These are phyloP conservation scores for Anas platyrhynchos DNA, from an alignment of 2,113 vertebrate genomes.

Conservation along the genomic window DNA sequence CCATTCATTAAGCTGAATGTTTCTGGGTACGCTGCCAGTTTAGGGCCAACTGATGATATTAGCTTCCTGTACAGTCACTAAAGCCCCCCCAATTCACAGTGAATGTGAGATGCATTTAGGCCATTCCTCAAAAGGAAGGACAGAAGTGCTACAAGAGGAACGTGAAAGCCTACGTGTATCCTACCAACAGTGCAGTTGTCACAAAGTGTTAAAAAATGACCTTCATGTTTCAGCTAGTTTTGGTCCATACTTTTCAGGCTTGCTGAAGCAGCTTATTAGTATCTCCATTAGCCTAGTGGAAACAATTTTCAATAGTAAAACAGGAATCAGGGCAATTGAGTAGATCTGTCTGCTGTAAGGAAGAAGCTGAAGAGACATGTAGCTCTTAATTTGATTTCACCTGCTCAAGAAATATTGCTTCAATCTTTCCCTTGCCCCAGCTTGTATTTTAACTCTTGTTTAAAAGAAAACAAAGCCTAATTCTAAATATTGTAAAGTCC, in stretches of 20 bases:
- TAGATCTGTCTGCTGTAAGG: background rate
- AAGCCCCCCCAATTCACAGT: fast-evolving
- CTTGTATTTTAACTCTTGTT: background rate
- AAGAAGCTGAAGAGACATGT: background rate
- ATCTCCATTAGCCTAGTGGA: background rate
- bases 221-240: background rate
- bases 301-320: background rate
- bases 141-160: background rate
- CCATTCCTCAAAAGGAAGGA: fast-evolving
- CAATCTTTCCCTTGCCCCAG: background rate
- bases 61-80: background rate
- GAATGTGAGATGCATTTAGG: background rate
- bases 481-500: background rate
- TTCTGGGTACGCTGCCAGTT: background rate
- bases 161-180: fast-evolving
- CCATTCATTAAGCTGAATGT: background rate
- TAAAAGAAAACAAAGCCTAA: background rate
- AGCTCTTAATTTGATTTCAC: background rate
- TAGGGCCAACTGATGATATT: background rate
- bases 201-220: fast-evolving
- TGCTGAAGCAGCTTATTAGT: background rate
- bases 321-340: fast-evolving
- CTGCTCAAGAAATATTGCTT: background rate
- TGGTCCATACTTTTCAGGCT: background rate
- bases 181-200: fast-evolving